A percentile compares a stretch with the other conserved stretches of the same genome.
Conservation (phyloP, 2,113 vertebrate genomes). For the Thymallus thymallus region DNA sequence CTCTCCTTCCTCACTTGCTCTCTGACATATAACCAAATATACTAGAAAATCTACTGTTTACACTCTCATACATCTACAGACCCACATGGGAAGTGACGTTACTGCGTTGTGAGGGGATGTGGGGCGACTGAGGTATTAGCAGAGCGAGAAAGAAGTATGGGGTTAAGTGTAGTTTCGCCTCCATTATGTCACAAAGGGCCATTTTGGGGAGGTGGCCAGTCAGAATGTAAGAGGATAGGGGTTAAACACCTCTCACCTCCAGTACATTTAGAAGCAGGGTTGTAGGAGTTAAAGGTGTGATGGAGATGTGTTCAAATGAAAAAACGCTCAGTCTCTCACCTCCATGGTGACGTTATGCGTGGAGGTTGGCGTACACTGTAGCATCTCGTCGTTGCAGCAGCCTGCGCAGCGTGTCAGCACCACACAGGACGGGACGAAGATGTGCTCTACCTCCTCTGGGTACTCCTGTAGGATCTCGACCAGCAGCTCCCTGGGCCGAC, state of each 20-base stretch:
- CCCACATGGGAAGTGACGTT: slow-evolving; percentile 4
- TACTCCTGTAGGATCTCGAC: slow-evolving; percentile 98
- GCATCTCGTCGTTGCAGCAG: slow-evolving; percentile 90
- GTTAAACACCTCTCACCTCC: not conserved
- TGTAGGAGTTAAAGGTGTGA: too few relatives aligned
- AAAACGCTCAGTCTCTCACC: slow-evolving; percentile 66
- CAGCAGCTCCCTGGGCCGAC: slow-evolving; percentile 89
- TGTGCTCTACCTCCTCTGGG: slow-evolving; percentile 92
- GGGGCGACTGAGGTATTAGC: too few relatives aligned
- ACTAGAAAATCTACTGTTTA: not conserved
- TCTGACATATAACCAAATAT: too few relatives aligned
- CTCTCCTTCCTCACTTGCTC: not conserved
- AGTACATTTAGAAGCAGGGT: not conserved
- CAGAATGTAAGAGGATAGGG: not conserved
- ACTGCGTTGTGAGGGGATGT: too few relatives aligned
- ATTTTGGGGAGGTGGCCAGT: not conserved
- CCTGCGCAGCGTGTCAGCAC: slow-evolving; percentile 91
- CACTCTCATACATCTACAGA: not conserved
- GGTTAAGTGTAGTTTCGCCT: not conserved
- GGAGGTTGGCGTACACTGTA: slow-evolving; percentile 88
- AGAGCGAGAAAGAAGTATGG: not conserved
- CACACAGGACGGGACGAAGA: slow-evolving; percentile 96
- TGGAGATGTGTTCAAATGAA: not conserved
- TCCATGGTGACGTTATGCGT: slow-evolving; percentile 92
- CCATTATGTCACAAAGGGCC: not conserved